Evolutionary conservation across 2,888 invertebrate species (phyloP), one percentile per base, ranked within the genome.

Genomic region (Callyntrura sp.): DNA sequence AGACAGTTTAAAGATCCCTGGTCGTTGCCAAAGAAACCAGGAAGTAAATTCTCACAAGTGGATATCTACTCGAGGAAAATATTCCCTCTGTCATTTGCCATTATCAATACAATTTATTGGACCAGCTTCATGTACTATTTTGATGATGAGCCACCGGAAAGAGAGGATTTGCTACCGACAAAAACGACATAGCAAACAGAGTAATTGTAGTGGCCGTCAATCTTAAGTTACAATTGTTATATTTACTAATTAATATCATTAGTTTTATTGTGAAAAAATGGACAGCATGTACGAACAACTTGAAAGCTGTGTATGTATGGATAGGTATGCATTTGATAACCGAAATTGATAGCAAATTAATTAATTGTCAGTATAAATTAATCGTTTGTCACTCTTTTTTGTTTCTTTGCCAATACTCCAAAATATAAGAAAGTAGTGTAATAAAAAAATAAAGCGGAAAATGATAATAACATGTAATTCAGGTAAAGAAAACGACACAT

Each of bases 61-160:
- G 96, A 96, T 94, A 95, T 96, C 92, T 95, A 95, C 93, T 95
- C 96, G 0, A 94, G 96, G 88, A 94, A 95, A 62, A 94, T 95
- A 55, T 96, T 96, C 93, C 96, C 96, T 0, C 93, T 96, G 12
- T 94, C 95, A 14, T 96, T 96, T 94, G 94, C 95, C n/a, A 93
- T 95, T 62, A 95, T 96, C 93, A 95, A 96, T 94, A 94, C 95
- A 8, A 94, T 95, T 83, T 96, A 96, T 87, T 94, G 93, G 92
- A 90, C 94, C 0, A 91, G 93, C 0, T 94, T 94, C 84, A 92
- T 94, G 90, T 94, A 94, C 87, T 94, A 94, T 79, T 93, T 94
- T 55, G 93, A 93, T 0, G 94, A 94, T 79, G 94, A 94, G 68
- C 78, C 86, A 11, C 91, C 92, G 0, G 78, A 62, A 9, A 48